Evolutionary conservation across 2,113 vertebrate genomes (phyloP), one percentile per base, ranked within the genome.

Genomic region (Engraulis encrasicolus): DNA sequence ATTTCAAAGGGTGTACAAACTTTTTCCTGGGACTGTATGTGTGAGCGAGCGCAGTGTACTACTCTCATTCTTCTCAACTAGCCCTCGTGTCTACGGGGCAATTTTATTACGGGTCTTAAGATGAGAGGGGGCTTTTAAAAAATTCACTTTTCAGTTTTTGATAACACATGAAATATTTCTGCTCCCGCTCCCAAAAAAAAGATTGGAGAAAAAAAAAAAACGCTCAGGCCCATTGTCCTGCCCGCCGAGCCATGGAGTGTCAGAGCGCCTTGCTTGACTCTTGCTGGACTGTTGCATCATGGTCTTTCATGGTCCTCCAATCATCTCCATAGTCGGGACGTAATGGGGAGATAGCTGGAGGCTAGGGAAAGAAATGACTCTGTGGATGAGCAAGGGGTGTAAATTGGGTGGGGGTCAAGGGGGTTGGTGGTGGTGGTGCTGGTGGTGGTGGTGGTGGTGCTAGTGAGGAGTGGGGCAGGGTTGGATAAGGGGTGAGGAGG

Each of bases 201-300:
- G 27, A 45, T 9, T 45, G 40, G 3, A 45, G 40, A 45, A n/a
- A n/a, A n/a, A n/a, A n/a, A n/a, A n/a, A n/a, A n/a, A n/a, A n/a
- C n/a, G n/a, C n/a, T n/a, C 23, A 82, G 85, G 80, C 85, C 61
- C 61, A 83, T 82, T 83, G 85, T 83, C 83, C 81, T 78, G 80
- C 58, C 58, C 15, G 58, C 58, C 58, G 58, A n/a, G 6, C 52
- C 80, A 66, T 83, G 12, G 50, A 0, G 6, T 81, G 50, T 37
- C 27, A 74, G 66, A n/a, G 11, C 14, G 17, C 0, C 66, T 79
- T 83, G 77, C 85, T 81, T 81, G 82, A 80, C 86, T 88, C 38
- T 83, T 50, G 71, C 78, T 85, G 83, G 79, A 82, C 66, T 37
- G 87, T 91, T 94, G 88, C 90, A 92, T 93, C 90, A 92, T n/a